Base-by-base conservation (phyloP, 2,113 vertebrate species). In the Malurus alboscapulatus region DNA sequence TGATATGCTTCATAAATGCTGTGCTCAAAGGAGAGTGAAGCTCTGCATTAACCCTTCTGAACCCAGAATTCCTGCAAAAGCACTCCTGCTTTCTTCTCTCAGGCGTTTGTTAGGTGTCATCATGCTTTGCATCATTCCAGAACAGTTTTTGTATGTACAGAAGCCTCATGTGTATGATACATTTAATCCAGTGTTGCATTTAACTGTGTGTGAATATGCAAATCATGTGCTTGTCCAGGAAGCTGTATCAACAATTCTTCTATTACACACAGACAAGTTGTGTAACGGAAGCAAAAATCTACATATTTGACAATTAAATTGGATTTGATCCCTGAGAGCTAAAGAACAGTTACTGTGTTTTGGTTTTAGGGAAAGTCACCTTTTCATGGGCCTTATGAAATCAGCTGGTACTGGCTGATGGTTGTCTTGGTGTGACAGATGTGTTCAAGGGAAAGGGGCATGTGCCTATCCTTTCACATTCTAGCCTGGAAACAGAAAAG, bases 41-140 rank as follows among this genome's bases (percentile, higher is more conserved):
- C 51, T 65, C 58, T 62, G 32, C 7, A n/a, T 93, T 94, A 92
- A 96, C 78, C 71, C 94, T 82, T 94, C 84, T 54, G 45, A 76
- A 53, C 1, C 53, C 57, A 47, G 55, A 74, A 76, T 80, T 71
- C 55, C 75, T 81, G 40, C 62, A 45, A 15, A 62, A 89, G 7
- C 8, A 1, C 57, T 86, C 5, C 34, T 66, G 30, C n/a, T 45
- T 26, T 12, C 12, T 55, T 38, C 3, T 10, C 55, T 73, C 0
- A 25, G 45, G 34, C 22, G 26, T 58, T 58, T 69, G 20, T 7
- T 34, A 12, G 14, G 19, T 45, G 32, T 25, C 42, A 22, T 21
- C 14, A 2, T 15, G 17, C 40, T 54, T 36, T 81, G 32, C 27
- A 6, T 71, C 12, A 0, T 62, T 86, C 44, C 83, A 65, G n/a